phyloP scores from a whole-genome alignment of 2,113 vertebrate genomes.

The Morone chrysops region DNA sequence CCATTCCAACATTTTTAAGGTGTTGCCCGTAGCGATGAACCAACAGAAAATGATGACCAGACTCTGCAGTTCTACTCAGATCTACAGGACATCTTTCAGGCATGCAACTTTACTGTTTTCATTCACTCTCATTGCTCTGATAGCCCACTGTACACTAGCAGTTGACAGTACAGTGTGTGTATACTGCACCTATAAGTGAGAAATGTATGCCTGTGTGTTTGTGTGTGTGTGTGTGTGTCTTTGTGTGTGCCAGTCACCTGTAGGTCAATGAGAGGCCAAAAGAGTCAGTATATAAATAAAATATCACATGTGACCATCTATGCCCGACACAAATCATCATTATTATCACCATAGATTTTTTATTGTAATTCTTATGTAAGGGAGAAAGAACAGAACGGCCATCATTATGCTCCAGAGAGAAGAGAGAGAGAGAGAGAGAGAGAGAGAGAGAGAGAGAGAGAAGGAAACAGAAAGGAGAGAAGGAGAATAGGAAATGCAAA shows the following conservation, averaged over 20 bases:
- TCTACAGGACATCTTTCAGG: too few species aligned
- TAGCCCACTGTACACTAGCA: background rate
- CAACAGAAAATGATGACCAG: too few species aligned
- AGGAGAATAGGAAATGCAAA: conserved; percentile 60
- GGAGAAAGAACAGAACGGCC: conserved; percentile 20
- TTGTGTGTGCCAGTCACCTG: conserved; percentile 26
- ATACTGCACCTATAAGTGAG: too few species aligned
- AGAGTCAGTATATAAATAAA: conserved; percentile 9
- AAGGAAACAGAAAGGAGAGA: conserved; percentile 9
- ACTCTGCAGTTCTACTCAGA: too few species aligned
- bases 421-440: background rate
- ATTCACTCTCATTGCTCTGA: background rate
- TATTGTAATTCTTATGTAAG: conserved; percentile 26
- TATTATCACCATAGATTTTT: conserved; percentile 34
- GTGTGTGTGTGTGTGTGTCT: background rate
- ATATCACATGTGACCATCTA: conserved; percentile 1
- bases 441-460: background rate
- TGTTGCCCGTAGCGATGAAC: too few species aligned
- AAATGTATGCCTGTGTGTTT: background rate
- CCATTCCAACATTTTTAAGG: too few species aligned
- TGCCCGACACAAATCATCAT: conserved; percentile 46
- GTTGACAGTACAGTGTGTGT: background rate
- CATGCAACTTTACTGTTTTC: background rate
- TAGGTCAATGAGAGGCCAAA: conserved; percentile 36
- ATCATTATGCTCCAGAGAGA: conserved; percentile 37